Percentiles rank a stretch among this genome's conserved stretches.
Evolutionary conservation across 1,140 invertebrate species (phyloP).

Genomic region (Sesamia nonagrioides): DNA sequence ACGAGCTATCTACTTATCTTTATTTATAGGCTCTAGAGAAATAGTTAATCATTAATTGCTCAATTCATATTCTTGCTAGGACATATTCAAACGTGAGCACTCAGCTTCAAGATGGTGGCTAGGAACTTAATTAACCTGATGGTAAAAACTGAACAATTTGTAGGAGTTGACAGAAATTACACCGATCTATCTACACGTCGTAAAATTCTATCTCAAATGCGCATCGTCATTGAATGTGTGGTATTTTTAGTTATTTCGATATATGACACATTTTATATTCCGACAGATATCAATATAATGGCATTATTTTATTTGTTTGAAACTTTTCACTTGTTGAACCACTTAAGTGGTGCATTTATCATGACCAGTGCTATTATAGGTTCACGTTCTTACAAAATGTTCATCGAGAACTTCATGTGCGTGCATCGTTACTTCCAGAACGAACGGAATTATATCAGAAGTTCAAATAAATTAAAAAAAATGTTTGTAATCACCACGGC

Average conservation of each 20-base stretch:
- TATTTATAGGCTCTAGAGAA: too few relatives aligned
- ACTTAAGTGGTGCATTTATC: neutral
- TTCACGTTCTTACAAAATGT: neutral
- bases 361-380: neutral
- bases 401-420: neutral
- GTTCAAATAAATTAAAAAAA: neutral
- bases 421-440: neutral
- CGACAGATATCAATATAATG: too few relatives aligned
- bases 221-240: neutral
- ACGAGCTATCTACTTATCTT: too few relatives aligned
- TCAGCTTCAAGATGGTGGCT: neutral
- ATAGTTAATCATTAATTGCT: too few relatives aligned
- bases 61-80: too few relatives aligned
- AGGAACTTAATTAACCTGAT: neutral
- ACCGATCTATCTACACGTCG: neutral
- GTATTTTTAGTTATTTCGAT: neutral
- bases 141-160: neutral
- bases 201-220: neutral
- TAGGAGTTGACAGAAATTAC: conserved; percentile 14
- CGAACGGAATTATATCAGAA: neutral
- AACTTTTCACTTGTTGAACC: neutral
- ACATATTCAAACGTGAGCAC: too few relatives aligned
- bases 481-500: neutral
- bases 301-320: neutral
- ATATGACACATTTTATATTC: neutral